Evolutionary conservation across 23 tunicate species (phyloP).

Genomic region (Styela clava): DNA sequence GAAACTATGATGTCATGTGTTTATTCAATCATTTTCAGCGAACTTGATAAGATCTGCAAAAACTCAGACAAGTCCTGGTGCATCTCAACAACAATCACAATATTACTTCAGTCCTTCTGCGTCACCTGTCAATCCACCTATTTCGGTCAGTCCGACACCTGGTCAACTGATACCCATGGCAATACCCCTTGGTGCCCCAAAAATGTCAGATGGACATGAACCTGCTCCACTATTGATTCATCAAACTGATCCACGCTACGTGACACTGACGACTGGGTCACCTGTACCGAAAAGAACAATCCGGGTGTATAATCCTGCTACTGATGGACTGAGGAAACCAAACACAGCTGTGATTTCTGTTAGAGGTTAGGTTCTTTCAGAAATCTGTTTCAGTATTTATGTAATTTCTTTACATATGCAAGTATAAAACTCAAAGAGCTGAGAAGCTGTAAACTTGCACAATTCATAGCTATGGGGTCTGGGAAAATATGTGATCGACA

Average conservation of each 20-base stretch:
- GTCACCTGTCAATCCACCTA: constrained; percentile 5
- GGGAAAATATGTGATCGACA: no score
- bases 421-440: no score
- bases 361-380: constrained; percentile 4
- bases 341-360: constrained; percentile 20
- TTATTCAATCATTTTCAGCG: constrained; percentile 9
- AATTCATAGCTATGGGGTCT: no score
- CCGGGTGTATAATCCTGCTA: constrained; percentile 20
- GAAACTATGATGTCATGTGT: no score
- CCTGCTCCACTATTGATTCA: constrained; percentile 41
- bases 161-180: constrained; percentile 57
- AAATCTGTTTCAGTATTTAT: no score
- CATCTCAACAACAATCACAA: background rate
- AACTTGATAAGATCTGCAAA: constrained; percentile 47
- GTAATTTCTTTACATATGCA: no score
- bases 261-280: background rate
- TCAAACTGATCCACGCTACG: constrained; percentile 19
- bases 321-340: background rate
- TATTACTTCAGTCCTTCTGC: constrained; percentile 34
- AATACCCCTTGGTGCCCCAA: constrained; percentile 72
- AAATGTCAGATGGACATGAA: constrained; percentile 32
- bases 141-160: constrained; percentile 18
- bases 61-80: constrained; percentile 34
- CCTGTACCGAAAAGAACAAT: constrained; percentile 12
- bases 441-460: no score